Base-by-base conservation (phyloP, 2,888 invertebrate species). In the Hermaeophaga mercurialis region DNA sequence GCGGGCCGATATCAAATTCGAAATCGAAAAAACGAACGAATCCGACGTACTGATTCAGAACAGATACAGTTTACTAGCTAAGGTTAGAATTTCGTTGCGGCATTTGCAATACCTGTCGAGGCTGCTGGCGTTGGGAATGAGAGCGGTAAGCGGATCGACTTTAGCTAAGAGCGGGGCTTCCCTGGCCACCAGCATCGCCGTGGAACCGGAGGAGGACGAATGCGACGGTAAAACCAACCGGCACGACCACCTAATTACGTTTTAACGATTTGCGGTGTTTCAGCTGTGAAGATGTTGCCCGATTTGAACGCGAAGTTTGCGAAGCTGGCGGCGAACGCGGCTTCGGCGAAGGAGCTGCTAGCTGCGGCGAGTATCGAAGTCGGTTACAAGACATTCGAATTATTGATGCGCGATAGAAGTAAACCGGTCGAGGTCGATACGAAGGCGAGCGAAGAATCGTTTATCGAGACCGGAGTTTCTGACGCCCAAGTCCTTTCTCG, bases 1-100 rank as follows among this genome's bases (percentile, higher is more conserved):
- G n/a, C 66, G 74, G 4, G 76, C 78, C 1, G 76, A 80, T 63
- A 77, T 82, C 2, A 73, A 76, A 1, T 76, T 77, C 1, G 80
- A 83, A 64, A 69, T 71, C 8, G 76, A 79, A 4, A 80, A 80
- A 11, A 79, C 80, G 61, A 61, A 59, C 0, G 75, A 79, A 24
- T 70, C 79, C 0, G 78, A 73, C 1, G 73, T 70, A n/a, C 54
- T 78, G 2, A 75, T 81, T 17, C 78, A 83, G 65, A 76, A 74
- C 11, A 80, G 80, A 54, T 82, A 83, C 0, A 75, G 79, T 61
- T 73, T 85, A 14, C 76, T 84, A 28, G 82, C 84, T 28, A 80
- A 82, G 62, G 80, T 86, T 70, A 81, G 82, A 67, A 81, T 80
- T 0, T 81, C 83, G 0, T 68, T 86, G 54, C 84, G 84, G 66